Percentiles rank a stretch among this genome's conserved stretches.
These are phyloP conservation scores for Loripinus fragilis DNA, from an alignment of 2,888 invertebrate species.

Conservation along the genomic window DNA sequence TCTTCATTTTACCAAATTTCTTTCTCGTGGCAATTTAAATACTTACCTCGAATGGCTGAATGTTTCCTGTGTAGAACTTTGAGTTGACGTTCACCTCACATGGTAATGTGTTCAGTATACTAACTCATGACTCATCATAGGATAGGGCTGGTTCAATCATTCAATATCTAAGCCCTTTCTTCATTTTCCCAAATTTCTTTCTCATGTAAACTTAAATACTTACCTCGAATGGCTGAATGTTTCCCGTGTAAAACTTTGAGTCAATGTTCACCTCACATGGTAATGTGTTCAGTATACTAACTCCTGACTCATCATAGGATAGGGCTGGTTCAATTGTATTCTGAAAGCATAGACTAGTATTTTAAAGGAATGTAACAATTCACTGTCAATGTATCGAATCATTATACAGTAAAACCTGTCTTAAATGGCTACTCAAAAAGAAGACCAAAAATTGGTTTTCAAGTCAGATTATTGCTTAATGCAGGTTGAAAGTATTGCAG, in stretches of 20 bases:
- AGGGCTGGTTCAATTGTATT: conserved; percentile 46
- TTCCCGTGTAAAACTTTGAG: conserved; percentile 44
- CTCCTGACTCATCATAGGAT: conserved; percentile 83
- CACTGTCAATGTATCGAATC: too few relatives aligned
- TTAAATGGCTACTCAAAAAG: too few relatives aligned
- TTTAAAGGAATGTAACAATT: too few relatives aligned
- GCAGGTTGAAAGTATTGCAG: too few relatives aligned
- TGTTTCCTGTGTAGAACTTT: conserved; percentile 31
- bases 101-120: conserved; percentile 87
- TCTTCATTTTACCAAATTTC: too few relatives aligned
- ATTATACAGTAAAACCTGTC: too few relatives aligned
- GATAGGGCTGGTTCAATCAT: conserved; percentile 47
- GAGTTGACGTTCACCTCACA: conserved; percentile 83
- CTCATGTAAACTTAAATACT: too few relatives aligned
- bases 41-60: conserved; percentile 47
- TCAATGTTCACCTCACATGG: conserved; percentile 84
- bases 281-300: conserved; percentile 88
- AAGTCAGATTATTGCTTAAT: too few relatives aligned
- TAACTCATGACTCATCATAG: conserved; percentile 85
- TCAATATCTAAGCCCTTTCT: too few relatives aligned
- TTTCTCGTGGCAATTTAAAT: too few relatives aligned
- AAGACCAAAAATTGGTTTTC: too few relatives aligned
- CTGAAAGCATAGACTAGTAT: conserved; percentile 63
- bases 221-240: conserved; percentile 46
- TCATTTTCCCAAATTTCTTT: too few relatives aligned